phyloP scores from a whole-genome alignment of 2,888 invertebrate genomes.

The Pinctada fucata region DNA sequence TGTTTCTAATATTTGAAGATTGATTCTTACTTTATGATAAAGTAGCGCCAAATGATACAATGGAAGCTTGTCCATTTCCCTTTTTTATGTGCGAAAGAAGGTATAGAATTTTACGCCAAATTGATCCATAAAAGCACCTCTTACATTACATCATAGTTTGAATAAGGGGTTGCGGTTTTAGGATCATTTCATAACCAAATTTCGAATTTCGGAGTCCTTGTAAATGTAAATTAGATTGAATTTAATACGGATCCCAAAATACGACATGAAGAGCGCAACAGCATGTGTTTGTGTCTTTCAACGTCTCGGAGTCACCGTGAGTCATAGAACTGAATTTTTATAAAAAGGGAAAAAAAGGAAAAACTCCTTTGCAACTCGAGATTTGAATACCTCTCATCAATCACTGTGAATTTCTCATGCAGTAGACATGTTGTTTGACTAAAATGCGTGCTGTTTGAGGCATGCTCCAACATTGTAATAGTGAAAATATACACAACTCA shows the following conservation, averaged over 20 bases:
- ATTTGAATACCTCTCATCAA: neutral
- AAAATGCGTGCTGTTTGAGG: too few relatives aligned
- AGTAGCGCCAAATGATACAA: neutral
- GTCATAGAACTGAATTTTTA: neutral
- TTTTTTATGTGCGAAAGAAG: neutral
- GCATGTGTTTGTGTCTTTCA: neutral
- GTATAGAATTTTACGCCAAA: neutral
- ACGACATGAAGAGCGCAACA: neutral
- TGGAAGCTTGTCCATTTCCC: neutral
- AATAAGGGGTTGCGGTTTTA: neutral
- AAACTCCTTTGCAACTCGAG: neutral
- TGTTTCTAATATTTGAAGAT: neutral
- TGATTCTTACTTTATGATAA: neutral
- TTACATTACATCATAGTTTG: neutral
- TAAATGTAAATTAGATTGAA: conserved; percentile 1
- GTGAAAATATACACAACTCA: too few relatives aligned
- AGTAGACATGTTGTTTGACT: too few relatives aligned
- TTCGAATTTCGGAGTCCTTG: neutral
- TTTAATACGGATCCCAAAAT: neutral
- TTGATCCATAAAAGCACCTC: neutral
- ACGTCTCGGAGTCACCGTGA: neutral
- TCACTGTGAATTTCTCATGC: neutral
- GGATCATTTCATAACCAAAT: neutral
- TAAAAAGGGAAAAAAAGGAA: neutral
- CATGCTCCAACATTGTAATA: too few relatives aligned